Evolutionary conservation across 1,140 invertebrate species (phyloP).

Genomic region (Akabosia matsudoensis): DNA sequence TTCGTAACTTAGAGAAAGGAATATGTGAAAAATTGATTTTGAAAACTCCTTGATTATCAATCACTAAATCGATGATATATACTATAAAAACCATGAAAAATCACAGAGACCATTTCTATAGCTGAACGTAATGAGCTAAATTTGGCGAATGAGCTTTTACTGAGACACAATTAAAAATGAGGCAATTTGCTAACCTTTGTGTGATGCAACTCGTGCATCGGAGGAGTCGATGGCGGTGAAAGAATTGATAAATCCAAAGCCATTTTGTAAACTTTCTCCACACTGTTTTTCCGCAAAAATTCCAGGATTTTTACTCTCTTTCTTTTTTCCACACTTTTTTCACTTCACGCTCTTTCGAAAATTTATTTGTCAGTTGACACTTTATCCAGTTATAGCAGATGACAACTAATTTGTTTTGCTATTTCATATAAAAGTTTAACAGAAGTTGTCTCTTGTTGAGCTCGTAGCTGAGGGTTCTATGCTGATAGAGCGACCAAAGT

Average conservation of each 20-base stretch:
- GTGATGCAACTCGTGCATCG: conserved; percentile 12
- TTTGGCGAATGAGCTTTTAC: too few relatives aligned
- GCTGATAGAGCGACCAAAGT: neutral
- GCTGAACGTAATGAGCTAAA: too few relatives aligned
- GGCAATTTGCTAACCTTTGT: conserved; percentile 16
- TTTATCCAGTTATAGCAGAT: neutral
- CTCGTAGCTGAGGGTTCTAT: neutral
- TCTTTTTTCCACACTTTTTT: neutral
- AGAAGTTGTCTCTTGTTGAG: too few relatives aligned
- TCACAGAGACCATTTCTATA: too few relatives aligned
- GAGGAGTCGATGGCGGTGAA: conserved; percentile 46
- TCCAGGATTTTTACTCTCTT: neutral
- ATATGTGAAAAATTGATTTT: too few relatives aligned
- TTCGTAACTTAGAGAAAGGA: too few relatives aligned
- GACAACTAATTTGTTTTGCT: neutral
- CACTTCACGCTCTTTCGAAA: neutral
- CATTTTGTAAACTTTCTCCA: conserved; percentile 33
- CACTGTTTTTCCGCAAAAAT: neutral
- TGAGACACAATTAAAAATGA: too few relatives aligned
- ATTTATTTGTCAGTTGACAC: neutral
- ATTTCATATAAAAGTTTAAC: too few relatives aligned
- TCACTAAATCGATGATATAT: too few relatives aligned
- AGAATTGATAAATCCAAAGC: conserved; percentile 43
- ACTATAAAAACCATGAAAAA: too few relatives aligned
- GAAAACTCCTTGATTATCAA: too few relatives aligned